These are phyloP conservation scores for Campylomormyrus tamandua DNA, from an alignment of 2,113 vertebrate species.

Conservation along the genomic window DNA sequence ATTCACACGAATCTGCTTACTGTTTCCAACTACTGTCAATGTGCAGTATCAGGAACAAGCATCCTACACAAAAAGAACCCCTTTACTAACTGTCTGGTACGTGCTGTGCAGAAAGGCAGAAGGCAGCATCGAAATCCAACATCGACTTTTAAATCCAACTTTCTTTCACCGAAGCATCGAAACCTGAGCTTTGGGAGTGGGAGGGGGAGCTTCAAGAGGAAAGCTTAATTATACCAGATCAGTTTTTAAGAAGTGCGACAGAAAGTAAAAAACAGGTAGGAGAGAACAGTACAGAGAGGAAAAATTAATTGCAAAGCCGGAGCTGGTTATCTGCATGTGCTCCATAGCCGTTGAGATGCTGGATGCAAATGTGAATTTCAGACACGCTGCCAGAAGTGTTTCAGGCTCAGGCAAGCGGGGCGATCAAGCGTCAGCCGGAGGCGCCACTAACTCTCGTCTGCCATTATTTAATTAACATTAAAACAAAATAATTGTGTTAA, in stretches of 20 bases:
- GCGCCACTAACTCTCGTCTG: slow-evolving; percentile 30
- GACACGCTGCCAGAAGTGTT: neutral
- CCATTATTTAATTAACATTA: slow-evolving; percentile 45
- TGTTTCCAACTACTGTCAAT: neutral
- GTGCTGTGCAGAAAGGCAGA: neutral
- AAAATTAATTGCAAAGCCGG: neutral
- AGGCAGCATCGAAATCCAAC: neutral
- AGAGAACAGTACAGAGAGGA: neutral
- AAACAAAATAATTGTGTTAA: neutral
- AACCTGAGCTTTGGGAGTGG: neutral
- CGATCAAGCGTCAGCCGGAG: neutral
- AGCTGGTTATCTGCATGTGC: neutral
- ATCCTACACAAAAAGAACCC: neutral
- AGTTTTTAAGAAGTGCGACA: neutral
- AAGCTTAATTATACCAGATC: neutral
- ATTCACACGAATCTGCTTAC: neutral
- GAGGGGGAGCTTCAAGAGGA: neutral
- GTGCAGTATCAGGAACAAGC: no score
- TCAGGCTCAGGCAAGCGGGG: neutral
- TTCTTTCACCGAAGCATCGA: neutral
- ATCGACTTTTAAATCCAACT: neutral
- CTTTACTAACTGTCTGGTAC: neutral
- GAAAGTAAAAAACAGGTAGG: neutral
- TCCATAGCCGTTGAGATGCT: neutral
- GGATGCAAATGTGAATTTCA: neutral